Conservation (phyloP, 2,888 invertebrate species). For the Lamproptera curius region DNA sequence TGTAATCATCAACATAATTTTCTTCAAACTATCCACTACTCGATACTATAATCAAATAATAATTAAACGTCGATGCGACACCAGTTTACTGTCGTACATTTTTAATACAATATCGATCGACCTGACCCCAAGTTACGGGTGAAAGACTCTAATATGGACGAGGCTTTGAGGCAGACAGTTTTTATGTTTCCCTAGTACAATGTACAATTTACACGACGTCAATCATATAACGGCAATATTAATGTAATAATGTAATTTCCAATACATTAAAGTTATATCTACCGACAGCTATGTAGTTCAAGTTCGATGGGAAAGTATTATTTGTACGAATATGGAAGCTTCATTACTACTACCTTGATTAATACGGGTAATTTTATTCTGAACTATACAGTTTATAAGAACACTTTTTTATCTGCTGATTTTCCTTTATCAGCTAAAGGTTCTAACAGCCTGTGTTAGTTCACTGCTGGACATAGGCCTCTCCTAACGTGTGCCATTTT, state of each 20-base stretch:
- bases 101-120: slow-evolving; percentile 57
- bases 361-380: too few species aligned
- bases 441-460: too few species aligned
- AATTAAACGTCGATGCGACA: background rate
- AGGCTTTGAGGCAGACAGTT: background rate
- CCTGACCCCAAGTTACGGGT: slow-evolving; percentile 34
- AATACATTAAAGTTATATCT: background rate
- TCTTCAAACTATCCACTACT: background rate
- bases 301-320: background rate
- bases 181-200: background rate
- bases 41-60: background rate
- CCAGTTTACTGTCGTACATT: slow-evolving; percentile 36
- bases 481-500: too few species aligned
- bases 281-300: background rate
- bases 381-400: too few species aligned
- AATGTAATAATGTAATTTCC: background rate
- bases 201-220: background rate
- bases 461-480: too few species aligned
- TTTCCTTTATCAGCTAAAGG: too few species aligned
- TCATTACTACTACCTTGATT: too few species aligned
- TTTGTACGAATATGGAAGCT: background rate
- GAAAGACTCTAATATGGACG: slow-evolving; percentile 23
- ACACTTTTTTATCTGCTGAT: too few species aligned
- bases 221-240: background rate
- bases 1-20: background rate